These are phyloP conservation scores for Syndactyla subalaris DNA, from an alignment of 2,797 vertebrate species.

Conservation along the genomic window DNA sequence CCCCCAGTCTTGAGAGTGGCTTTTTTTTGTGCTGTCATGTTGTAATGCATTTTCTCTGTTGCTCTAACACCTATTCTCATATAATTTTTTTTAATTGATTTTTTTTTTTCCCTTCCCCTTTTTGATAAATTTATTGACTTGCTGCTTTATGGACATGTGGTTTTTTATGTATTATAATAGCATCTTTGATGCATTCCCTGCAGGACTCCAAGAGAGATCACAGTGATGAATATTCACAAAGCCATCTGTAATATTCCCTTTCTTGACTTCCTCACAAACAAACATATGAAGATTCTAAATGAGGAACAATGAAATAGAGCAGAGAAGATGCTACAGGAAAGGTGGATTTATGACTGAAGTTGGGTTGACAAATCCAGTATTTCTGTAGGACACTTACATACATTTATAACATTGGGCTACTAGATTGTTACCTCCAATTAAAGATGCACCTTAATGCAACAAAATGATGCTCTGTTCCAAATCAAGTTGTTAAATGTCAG, in stretches of 20 bases:
- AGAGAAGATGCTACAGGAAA: constrained; percentile 33
- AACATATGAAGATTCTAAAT: constrained; percentile 90
- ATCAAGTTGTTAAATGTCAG: constrained; percentile 60
- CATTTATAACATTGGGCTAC: constrained; percentile 37
- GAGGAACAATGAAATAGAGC: constrained; percentile 80
- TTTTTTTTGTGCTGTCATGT: background rate
- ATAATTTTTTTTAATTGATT: background rate
- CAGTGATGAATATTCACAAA: constrained; percentile 93
- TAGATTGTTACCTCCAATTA: constrained; percentile 53
- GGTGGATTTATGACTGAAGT: constrained; percentile 37
- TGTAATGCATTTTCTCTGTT: background rate
- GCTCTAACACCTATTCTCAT: background rate
- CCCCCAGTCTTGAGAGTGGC: background rate
- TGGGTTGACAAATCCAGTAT: constrained; percentile 36
- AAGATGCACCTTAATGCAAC: constrained; percentile 61
- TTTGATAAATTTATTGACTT: background rate
- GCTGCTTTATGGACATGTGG: background rate
- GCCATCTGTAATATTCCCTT: constrained; percentile 91
- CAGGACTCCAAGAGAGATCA: constrained; percentile 93
- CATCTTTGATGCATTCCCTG: constrained; percentile 57
- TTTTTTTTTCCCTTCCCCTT: background rate
- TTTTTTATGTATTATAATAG: constrained; percentile 1
- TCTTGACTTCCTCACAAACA: constrained; percentile 97
- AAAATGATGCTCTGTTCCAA: constrained; percentile 45
- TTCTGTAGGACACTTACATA: constrained; percentile 22